Percentiles rank a stretch among this genome's conserved stretches.
Evolutionary conservation across 2,797 vertebrate genomes (phyloP).

Genomic region (Silurus lanzhouensis): DNA sequence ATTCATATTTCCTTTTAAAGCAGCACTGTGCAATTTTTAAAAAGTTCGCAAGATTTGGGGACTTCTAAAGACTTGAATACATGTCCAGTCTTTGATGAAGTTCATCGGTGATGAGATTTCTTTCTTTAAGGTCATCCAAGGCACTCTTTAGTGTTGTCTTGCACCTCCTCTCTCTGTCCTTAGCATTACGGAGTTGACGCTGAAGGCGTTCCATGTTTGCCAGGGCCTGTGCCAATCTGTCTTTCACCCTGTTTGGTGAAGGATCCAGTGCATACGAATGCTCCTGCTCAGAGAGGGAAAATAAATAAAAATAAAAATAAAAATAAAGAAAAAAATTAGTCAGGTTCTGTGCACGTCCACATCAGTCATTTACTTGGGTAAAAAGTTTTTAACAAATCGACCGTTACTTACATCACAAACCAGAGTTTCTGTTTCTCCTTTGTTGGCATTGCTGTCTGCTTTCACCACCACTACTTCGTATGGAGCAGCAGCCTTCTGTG

Average conservation of each 20-base stretch:
- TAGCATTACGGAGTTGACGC: conserved; percentile 35
- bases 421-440: not conserved
- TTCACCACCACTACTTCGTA: conserved; percentile 31
- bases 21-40: conserved; percentile 11
- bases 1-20: not conserved
- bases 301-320: too few relatives aligned
- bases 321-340: not conserved
- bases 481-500: conserved; percentile 15
- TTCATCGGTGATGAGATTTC: conserved; percentile 23
- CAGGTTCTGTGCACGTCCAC: not conserved
- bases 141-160: conserved; percentile 31
- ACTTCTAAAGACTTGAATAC: conserved; percentile 24
- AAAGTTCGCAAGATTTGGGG: not conserved
- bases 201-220: conserved; percentile 32
- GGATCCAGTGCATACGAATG: conserved; percentile 32
- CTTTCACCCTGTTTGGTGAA: conserved; percentile 17
- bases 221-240: conserved; percentile 16
- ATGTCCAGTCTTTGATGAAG: conserved; percentile 26
- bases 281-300: not conserved
- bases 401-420: conserved; percentile 20
- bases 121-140: conserved; percentile 27
- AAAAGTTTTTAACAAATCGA: not conserved
- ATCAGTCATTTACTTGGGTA: not conserved
- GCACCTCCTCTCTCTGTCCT: conserved; percentile 26
- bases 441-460: conserved; percentile 5